Evolutionary conservation across 2,113 vertebrate species (phyloP).

Genomic region (Lophochroa leadbeateri): DNA sequence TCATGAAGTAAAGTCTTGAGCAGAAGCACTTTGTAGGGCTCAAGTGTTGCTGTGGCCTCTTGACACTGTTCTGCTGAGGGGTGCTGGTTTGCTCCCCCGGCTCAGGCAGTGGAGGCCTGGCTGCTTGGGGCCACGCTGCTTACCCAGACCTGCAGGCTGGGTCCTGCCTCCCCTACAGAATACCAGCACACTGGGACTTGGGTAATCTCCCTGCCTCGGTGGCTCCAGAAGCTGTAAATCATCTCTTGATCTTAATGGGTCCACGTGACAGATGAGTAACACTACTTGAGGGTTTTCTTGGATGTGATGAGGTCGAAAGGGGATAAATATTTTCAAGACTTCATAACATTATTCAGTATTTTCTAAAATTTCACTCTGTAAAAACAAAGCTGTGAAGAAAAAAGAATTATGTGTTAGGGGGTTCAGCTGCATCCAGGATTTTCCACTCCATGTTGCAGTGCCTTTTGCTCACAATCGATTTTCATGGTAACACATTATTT

Average conservation of each 20-base stretch:
- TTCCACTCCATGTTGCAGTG: background rate
- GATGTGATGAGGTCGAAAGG: background rate
- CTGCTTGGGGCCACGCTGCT: background rate
- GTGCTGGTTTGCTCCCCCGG: background rate
- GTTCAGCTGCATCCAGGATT: background rate
- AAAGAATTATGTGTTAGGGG: fast-evolving
- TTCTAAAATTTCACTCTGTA: background rate
- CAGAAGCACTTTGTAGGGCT: fast-evolving
- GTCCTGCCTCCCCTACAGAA: background rate
- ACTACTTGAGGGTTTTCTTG: background rate
- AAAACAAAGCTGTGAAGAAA: background rate
- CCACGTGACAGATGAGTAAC: background rate
- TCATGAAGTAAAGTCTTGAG: fast-evolving
- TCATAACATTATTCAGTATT: background rate
- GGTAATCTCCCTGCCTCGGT: background rate
- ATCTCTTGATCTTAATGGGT: background rate
- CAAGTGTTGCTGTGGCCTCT: background rate
- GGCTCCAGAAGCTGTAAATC: conserved; percentile 21
- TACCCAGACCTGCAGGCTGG: background rate
- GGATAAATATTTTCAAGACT: background rate
- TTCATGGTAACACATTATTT: background rate
- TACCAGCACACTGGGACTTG: background rate
- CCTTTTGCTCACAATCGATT: background rate
- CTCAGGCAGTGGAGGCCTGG: background rate
- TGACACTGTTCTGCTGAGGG: background rate